These are phyloP conservation scores for Caenorhabditis imperialis DNA, from an alignment of 2,888 invertebrate species.

Conservation along the genomic window DNA sequence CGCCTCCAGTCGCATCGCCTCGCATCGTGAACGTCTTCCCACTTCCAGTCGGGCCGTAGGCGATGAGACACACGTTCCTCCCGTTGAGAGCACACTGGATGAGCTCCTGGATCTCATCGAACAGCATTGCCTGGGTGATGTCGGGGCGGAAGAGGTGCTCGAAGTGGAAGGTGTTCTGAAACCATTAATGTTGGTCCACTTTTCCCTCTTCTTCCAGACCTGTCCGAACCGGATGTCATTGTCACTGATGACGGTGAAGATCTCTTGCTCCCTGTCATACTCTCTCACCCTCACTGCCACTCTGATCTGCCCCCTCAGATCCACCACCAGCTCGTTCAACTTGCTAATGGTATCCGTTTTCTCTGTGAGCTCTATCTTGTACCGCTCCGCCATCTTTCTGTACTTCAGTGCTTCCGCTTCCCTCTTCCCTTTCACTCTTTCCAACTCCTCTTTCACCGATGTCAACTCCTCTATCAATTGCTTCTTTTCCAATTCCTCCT, in stretches of 20 bases:
- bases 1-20: slow-evolving; percentile 54
- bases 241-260: slow-evolving; percentile 7
- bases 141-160: slow-evolving; percentile 56
- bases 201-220: not conserved
- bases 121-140: slow-evolving; percentile 45
- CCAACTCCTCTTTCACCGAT: not conserved
- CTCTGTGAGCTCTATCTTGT: slow-evolving; percentile 16
- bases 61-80: slow-evolving; percentile 65
- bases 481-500: slow-evolving; percentile 4
- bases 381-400: slow-evolving; percentile 23
- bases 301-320: slow-evolving; percentile 62
- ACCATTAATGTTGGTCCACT: not conserved
- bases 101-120: slow-evolving; percentile 60
- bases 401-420: not conserved
- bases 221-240: slow-evolving; percentile 32
- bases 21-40: slow-evolving; percentile 71
- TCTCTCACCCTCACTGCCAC: slow-evolving; percentile 58
- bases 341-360: slow-evolving; percentile 29
- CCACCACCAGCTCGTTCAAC: slow-evolving; percentile 60
- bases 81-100: slow-evolving; percentile 63
- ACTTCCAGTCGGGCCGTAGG: slow-evolving; percentile 69
- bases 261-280: slow-evolving; percentile 4
- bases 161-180: slow-evolving; percentile 45
- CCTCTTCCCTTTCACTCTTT: not conserved
- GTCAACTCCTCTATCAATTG: slow-evolving; percentile 9